phyloP scores from a whole-genome alignment of 2,113 vertebrate species.

The Crocuta crocuta region DNA sequence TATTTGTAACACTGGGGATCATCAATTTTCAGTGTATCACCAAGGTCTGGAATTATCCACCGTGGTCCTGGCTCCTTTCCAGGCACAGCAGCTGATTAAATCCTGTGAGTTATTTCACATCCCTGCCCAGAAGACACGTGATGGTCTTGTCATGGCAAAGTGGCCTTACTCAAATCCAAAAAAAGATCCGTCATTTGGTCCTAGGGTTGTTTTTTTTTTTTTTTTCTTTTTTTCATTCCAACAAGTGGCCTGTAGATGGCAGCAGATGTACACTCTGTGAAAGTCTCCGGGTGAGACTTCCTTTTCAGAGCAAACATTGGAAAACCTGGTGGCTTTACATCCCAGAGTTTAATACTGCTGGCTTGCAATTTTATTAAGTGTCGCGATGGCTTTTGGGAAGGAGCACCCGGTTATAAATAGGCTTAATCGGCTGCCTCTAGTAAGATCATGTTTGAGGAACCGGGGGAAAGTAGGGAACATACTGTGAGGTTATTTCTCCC shows the following conservation, averaged over 20 bases:
- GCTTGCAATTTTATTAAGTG: background rate
- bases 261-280: slow-evolving; percentile 45
- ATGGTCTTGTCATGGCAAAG: slow-evolving; percentile 12
- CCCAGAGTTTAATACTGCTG: background rate
- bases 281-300: background rate
- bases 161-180: slow-evolving; percentile 53
- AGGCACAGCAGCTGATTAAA: slow-evolving; percentile 60
- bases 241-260: slow-evolving; percentile 62
- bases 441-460: background rate
- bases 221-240: background rate
- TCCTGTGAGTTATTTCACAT: slow-evolving; percentile 38
- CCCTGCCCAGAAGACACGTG: slow-evolving; percentile 55
- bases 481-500: background rate
- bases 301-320: background rate
- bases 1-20: background rate
- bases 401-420: background rate
- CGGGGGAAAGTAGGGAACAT: background rate
- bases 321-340: background rate
- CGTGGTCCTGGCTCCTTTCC: slow-evolving; percentile 39
- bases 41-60: slow-evolving; percentile 21
- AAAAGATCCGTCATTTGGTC: background rate
- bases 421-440: background rate
- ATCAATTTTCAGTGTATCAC: background rate
- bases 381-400: background rate
- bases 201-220: background rate